These are phyloP conservation scores for Acinonyx jubatus DNA, from an alignment of 2,113 vertebrate species.

Conservation along the genomic window DNA sequence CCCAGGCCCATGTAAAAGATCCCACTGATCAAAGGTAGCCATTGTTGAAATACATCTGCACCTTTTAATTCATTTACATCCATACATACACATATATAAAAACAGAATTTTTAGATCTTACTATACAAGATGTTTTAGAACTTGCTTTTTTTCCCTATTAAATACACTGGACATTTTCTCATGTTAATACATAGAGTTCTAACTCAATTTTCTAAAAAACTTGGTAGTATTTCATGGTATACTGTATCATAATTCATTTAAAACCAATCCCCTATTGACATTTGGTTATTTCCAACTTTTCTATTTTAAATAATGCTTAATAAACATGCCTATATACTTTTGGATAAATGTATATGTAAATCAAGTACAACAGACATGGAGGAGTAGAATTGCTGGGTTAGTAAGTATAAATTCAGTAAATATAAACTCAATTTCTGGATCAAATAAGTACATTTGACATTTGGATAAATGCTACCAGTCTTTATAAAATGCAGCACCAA, in stretches of 20 bases:
- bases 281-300: background rate
- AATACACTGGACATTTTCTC: background rate
- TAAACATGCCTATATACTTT: background rate
- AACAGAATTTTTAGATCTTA: background rate
- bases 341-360: background rate
- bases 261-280: background rate
- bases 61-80: background rate
- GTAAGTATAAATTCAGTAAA: background rate
- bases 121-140: background rate
- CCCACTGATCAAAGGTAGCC: background rate
- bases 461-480: background rate
- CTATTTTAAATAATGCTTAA: constrained; percentile 32
- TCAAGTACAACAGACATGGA: background rate
- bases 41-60: background rate
- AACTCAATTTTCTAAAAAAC: background rate
- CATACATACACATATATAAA: background rate
- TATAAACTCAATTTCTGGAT: constrained; percentile 1
- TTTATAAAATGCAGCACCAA: background rate
- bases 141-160: background rate
- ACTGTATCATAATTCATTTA: background rate
- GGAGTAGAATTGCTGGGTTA: background rate
- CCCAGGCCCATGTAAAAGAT: background rate
- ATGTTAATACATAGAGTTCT: background rate
- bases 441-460: constrained; percentile 19
- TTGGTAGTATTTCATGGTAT: background rate